Conservation (phyloP, 2,113 vertebrate genomes). For the Alectura lathami region DNA sequence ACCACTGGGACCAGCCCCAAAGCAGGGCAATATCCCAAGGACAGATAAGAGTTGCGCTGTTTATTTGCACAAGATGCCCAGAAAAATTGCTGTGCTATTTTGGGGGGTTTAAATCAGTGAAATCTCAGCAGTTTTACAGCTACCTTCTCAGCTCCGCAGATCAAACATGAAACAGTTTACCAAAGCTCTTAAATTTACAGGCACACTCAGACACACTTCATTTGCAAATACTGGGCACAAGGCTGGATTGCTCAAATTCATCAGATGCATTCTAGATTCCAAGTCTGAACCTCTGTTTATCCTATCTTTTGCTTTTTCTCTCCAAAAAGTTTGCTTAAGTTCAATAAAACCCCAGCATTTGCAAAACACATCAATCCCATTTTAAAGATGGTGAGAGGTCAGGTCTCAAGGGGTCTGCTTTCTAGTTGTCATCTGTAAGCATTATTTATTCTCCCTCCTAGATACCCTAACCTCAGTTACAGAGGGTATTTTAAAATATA, state of each 20-base stretch:
- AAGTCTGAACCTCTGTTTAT: not conserved
- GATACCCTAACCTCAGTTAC: not conserved
- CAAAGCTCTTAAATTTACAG: slow-evolving; percentile 18
- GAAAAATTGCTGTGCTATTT: slow-evolving; percentile 18
- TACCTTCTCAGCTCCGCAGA: not conserved
- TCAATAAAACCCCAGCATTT: not conserved
- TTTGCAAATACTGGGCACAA: not conserved
- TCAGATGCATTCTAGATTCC: not conserved
- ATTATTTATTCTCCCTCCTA: not conserved
- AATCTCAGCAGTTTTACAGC: slow-evolving; percentile 2
- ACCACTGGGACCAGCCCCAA: not conserved
- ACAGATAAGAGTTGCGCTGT: not conserved
- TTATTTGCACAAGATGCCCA: slow-evolving; percentile 15
- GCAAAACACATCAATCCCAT: not conserved
- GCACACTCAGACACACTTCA: not conserved
- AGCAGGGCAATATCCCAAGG: not conserved
- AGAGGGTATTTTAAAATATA: slow-evolving; percentile 22
- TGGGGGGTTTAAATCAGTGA: not conserved
- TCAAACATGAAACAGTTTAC: not conserved
- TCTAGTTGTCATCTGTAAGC: not conserved
- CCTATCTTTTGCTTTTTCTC: not conserved
- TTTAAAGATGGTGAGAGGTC: slow-evolving; percentile 9
- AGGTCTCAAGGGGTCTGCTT: not conserved
- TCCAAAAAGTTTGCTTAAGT: not conserved
- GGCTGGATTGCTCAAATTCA: not conserved